These are phyloP conservation scores for Holcopasites calliopsidis DNA, from an alignment of 1,140 invertebrate species.

Conservation along the genomic window DNA sequence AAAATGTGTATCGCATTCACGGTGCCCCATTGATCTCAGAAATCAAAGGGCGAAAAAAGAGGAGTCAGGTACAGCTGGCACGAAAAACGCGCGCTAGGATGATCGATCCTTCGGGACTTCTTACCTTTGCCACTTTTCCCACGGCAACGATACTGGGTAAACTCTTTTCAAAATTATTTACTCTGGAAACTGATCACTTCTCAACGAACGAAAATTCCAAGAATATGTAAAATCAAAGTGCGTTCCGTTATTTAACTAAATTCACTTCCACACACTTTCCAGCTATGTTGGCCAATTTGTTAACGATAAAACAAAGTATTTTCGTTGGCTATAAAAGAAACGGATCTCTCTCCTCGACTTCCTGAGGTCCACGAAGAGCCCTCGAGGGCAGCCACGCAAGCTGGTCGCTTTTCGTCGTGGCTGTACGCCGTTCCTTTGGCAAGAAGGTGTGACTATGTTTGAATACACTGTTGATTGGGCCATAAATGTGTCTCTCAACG, in stretches of 20 bases:
- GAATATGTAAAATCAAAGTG: not conserved
- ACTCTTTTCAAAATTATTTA: not conserved
- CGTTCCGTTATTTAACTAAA: too few species aligned
- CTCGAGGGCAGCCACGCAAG: not conserved
- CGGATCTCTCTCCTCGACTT: too few species aligned
- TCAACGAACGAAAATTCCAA: not conserved
- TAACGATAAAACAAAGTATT: not conserved
- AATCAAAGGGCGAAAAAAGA: constrained; percentile 50
- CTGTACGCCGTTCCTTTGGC: constrained; percentile 60
- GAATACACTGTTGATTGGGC: constrained; percentile 79
- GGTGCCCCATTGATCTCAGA: constrained; percentile 55
- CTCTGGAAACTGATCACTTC: not conserved
- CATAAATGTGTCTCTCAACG: constrained; percentile 77
- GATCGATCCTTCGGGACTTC: constrained; percentile 41
- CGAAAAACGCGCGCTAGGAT: constrained; percentile 49
- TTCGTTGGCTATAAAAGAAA: too few species aligned
- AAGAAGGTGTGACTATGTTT: constrained; percentile 77
- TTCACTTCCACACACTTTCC: not conserved
- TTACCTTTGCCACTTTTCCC: not conserved
- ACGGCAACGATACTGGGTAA: not conserved
- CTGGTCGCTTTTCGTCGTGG: constrained; percentile 54
- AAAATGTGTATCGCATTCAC: constrained; percentile 61
- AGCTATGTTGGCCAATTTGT: not conserved
- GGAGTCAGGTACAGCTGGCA: constrained; percentile 60
- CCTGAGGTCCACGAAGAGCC: too few species aligned